Conservation (phyloP, 2,888 invertebrate species). For the Eristalis intricaria region DNA sequence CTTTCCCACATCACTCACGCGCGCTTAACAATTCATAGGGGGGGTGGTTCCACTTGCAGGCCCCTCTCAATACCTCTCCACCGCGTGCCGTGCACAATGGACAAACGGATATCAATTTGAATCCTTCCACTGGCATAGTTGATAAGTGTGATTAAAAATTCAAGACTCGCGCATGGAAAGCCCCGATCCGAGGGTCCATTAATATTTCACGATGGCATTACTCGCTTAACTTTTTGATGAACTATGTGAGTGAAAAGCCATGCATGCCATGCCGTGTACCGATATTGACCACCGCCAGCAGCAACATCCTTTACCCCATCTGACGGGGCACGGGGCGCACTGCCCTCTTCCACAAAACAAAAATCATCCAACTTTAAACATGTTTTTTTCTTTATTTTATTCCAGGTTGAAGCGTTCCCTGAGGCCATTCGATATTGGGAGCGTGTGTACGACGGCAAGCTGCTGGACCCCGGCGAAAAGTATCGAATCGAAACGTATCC, state of each 20-base stretch:
- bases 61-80: background rate
- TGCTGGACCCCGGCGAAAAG: conserved; percentile 86
- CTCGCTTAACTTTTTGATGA: conserved; percentile 24
- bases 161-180: conserved; percentile 2
- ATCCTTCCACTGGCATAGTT: conserved; percentile 8
- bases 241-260: background rate
- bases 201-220: conserved; percentile 38
- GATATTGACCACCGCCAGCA: conserved; percentile 1
- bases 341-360: background rate
- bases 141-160: conserved; percentile 37
- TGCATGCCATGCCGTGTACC: background rate
- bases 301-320: background rate
- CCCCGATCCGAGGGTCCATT: conserved; percentile 25
- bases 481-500: conserved; percentile 84
- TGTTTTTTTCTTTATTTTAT: conserved; percentile 17
- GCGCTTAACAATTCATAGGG: background rate
- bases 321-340: background rate
- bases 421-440: conserved; percentile 94
- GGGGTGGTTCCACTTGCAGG: background rate
- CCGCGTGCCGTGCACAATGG: background rate
- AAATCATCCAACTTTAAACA: background rate
- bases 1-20: background rate
- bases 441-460: conserved; percentile 86
- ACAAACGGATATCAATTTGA: conserved; percentile 32
- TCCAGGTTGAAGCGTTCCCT: conserved; percentile 91